These are phyloP conservation scores for Solenodon paradoxus DNA, from an alignment of 2,113 vertebrate species.

Conservation along the genomic window DNA sequence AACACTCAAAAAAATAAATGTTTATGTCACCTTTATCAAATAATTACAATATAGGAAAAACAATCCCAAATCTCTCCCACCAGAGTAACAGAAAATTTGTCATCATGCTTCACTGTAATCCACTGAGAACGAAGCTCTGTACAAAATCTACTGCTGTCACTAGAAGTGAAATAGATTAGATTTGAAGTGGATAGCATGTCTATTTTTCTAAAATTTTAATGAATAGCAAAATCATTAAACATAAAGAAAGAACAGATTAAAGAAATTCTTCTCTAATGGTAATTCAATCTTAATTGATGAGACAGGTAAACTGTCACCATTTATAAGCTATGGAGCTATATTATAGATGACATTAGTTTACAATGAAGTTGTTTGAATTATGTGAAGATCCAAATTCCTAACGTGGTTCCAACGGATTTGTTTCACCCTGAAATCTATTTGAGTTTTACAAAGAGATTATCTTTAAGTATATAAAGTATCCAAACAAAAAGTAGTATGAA, in stretches of 20 bases:
- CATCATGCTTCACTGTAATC: not conserved
- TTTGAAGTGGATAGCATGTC: not conserved
- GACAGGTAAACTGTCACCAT: not conserved
- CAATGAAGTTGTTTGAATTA: not conserved
- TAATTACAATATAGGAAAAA: not conserved
- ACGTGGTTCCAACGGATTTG: not conserved
- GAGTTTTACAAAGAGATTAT: not conserved
- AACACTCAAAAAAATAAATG: no score
- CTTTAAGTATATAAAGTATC: not conserved
- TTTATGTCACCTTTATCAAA: constrained; percentile 4
- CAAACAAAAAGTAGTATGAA: constrained; percentile 34
- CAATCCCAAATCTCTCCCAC: not conserved
- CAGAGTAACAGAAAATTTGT: constrained; percentile 15
- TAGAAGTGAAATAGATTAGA: constrained; percentile 17
- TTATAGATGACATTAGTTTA: constrained; percentile 13
- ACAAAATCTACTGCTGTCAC: not conserved
- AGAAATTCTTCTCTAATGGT: constrained; percentile 28
- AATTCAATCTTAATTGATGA: constrained; percentile 36
- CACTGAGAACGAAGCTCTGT: not conserved
- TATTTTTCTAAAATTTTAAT: constrained; percentile 25
- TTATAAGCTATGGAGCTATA: not conserved
- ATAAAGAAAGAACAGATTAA: not conserved
- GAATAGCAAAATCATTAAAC: constrained; percentile 20
- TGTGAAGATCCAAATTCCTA: not conserved
- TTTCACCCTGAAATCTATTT: not conserved